Evolutionary conservation across 2,113 vertebrate genomes (phyloP), one percentile per base, ranked within the genome.

Genomic region (Rhinopithecus roxellana): DNA sequence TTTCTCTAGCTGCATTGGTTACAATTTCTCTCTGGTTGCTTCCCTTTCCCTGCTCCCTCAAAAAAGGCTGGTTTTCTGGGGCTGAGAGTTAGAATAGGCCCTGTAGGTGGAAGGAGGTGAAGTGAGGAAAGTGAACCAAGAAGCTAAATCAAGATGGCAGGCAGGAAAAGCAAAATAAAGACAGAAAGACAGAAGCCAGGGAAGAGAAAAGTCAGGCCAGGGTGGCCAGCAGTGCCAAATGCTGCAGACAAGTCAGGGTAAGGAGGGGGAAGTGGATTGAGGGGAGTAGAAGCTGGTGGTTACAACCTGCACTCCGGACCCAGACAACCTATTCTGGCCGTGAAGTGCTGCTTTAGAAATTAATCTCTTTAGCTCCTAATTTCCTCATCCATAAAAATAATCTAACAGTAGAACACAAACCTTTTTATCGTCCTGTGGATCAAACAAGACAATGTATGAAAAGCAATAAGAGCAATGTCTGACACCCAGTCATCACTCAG

Each of bases 181-280:
- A 6, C 27, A 79, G 72, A 70, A 48, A 35, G 40, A 5, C 2
- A 72, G 83, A 43, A 30, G 32, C 23, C 38, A 13, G 6, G 30
- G 2, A 8, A 57, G 12, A 79, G 48, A 64, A 59, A 32, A 38
- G 40, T 18, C 45, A 50, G 23, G 23, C 1, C 0, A 4, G 78
- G 61, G 61, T 5, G 23, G 40, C 4, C 0, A 10, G 61, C 32
- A 12, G 43, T 17, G 43, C 32, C 5, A 0, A 43, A 2, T 48
- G 8, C 38, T 2, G 2, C 2, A 1, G 45, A 22, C 12, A 48
- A 20, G 22, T 32, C 35, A 2, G 30, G 50, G 27, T 11, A 32
- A 11, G 23, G 45, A 25, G 16, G 30, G 90, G 13, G 45, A n/a
- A 9, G 7, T 5, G 6, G 59, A 12, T 5, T 0, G 16, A 57